Evolutionary conservation across 2,113 vertebrate species (phyloP).

Genomic region (Alouatta palliata): DNA sequence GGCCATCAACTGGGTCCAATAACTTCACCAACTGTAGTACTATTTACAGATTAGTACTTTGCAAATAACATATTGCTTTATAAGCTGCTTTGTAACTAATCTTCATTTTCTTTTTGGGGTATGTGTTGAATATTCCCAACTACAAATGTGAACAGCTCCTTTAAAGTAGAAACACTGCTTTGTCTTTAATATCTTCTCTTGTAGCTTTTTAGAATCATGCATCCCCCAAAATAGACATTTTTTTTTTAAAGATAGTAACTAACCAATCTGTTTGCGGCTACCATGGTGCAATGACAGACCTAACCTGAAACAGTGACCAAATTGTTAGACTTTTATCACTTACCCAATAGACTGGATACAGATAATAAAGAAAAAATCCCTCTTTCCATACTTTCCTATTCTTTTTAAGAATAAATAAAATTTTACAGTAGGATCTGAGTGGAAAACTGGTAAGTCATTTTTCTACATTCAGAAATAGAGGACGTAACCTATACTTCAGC

Average conservation of each 20-base stretch:
- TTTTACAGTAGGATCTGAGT: neutral
- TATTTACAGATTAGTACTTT: neutral
- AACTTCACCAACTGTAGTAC: neutral
- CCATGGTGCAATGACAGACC: neutral
- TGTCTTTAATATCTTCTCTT: constrained; percentile 9
- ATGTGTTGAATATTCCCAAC: neutral
- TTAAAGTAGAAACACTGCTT: constrained; percentile 22
- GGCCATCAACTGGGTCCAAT: neutral
- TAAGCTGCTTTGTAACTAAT: neutral
- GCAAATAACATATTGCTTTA: neutral
- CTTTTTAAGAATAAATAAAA: constrained; percentile 57
- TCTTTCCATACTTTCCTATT: neutral
- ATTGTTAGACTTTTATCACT: neutral
- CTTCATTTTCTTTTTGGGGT: neutral
- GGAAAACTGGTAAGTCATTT: constrained; percentile 53
- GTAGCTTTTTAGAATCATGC: neutral
- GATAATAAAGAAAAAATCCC: neutral
- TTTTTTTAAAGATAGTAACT: neutral
- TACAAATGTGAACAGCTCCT: neutral
- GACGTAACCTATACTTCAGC: neutral
- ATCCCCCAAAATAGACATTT: neutral
- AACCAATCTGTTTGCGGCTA: neutral
- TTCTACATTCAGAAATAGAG: constrained; percentile 47
- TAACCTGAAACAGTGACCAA: neutral
- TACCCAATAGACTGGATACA: neutral